These are phyloP conservation scores for Brenthis ino DNA, from an alignment of 2,888 invertebrate species.

Conservation along the genomic window DNA sequence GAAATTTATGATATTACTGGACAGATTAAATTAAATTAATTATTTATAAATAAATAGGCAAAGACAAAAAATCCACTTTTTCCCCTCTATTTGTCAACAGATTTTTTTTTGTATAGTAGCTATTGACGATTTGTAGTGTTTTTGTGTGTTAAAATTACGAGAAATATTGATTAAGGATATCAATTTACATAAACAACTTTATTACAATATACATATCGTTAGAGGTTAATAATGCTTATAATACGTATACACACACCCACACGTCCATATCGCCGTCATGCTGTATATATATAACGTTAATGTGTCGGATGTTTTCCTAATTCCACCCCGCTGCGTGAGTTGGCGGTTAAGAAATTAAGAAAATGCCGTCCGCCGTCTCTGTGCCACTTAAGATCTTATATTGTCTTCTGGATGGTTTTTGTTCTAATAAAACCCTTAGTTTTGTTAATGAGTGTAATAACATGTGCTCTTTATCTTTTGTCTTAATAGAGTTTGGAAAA, in stretches of 20 bases:
- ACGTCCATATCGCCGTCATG: constrained; percentile 33
- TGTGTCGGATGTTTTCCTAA: constrained; percentile 79
- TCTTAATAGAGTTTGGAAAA: constrained; percentile 8
- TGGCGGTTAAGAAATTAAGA: constrained; percentile 80
- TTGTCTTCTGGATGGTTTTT: constrained; percentile 75
- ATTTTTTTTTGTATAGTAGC: no score
- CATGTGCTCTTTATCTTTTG: constrained; percentile 40
- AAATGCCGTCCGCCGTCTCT: constrained; percentile 72
- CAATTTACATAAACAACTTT: no score
- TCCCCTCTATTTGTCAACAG: no score
- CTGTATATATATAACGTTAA: constrained; percentile 47
- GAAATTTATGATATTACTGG: no score
- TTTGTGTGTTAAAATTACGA: no score
- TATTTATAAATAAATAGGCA: no score
- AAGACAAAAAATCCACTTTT: no score
- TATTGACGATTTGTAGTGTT: no score
- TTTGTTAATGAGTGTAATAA: constrained; percentile 72
- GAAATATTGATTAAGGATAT: no score
- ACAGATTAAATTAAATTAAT: no score
- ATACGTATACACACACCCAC: background rate
- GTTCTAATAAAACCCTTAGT: constrained; percentile 72
- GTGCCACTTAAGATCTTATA: constrained; percentile 71
- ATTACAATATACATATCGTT: no score
- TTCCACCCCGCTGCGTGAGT: constrained; percentile 77
- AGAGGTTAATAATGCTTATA: background rate